Evolutionary conservation across 1,140 invertebrate genomes (phyloP).

Genomic region (Penaeus indicus): DNA sequence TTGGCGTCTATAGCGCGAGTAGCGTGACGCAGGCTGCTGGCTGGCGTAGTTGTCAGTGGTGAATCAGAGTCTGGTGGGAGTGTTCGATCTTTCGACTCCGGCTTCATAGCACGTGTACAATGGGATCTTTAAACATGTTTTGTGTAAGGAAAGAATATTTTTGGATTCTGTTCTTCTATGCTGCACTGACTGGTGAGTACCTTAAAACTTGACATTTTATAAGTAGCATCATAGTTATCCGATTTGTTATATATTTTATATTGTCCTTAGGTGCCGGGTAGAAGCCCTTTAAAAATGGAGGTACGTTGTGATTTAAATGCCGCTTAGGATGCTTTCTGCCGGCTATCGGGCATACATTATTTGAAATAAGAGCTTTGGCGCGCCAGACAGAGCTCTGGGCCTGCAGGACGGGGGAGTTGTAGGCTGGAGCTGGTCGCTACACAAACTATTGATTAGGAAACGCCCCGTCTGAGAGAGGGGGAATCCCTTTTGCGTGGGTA

Average conservation of each 20-base stretch:
- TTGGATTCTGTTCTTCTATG: not conserved
- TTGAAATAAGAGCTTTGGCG: too few species aligned
- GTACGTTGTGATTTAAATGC: not conserved
- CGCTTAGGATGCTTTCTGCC: not conserved
- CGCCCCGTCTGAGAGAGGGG: slow-evolving; percentile 27
- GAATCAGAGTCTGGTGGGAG: slow-evolving; percentile 19
- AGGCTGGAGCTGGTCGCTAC: slow-evolving; percentile 10
- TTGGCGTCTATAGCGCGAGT: slow-evolving; percentile 6
- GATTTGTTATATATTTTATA: too few species aligned
- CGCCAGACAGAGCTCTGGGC: too few species aligned
- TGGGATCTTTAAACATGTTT: slow-evolving; percentile 11
- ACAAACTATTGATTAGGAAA: slow-evolving; percentile 37
- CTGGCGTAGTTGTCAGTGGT: slow-evolving; percentile 1
- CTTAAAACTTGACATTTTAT: too few species aligned
- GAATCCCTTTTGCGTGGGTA: slow-evolving; percentile 2
- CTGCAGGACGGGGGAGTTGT: not conserved
- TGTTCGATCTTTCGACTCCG: slow-evolving; percentile 17
- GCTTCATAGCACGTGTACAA: slow-evolving; percentile 37
- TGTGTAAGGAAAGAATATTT: not conserved
- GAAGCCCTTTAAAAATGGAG: slow-evolving; percentile 36
- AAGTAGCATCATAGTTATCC: too few species aligned
- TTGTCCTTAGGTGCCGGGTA: too few species aligned
- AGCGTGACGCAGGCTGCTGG: not conserved
- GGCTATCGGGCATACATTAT: too few species aligned
- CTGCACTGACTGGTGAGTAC: too few species aligned